Evolutionary conservation across 2,888 invertebrate species (phyloP).

Genomic region (Myopa tessellatipennis): DNA sequence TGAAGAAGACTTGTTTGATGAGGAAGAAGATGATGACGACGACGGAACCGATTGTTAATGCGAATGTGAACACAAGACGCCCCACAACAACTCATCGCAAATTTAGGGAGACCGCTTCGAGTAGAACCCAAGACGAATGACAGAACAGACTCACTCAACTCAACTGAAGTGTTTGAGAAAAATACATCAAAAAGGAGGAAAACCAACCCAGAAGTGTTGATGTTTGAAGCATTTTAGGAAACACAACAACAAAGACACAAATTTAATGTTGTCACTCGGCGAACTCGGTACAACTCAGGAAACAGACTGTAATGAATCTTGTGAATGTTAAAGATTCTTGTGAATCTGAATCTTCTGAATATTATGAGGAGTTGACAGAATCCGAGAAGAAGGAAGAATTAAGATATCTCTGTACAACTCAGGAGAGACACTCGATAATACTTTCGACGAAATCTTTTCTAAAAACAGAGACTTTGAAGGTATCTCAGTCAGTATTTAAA

Average conservation of each 20-base stretch:
- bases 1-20: constrained; percentile 47
- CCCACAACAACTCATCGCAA: neutral
- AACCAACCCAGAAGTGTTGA: neutral
- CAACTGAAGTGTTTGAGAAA: neutral
- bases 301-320: too few relatives aligned
- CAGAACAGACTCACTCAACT: neutral
- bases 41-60: constrained; percentile 1
- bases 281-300: neutral
- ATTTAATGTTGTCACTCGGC: too few relatives aligned
- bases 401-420: too few relatives aligned
- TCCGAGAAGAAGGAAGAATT: too few relatives aligned
- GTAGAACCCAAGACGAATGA: neutral
- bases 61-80: neutral
- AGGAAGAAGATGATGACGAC: constrained; percentile 45
- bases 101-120: neutral
- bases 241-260: neutral
- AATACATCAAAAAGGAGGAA: neutral
- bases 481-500: too few relatives aligned
- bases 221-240: neutral
- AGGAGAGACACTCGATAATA: too few relatives aligned
- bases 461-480: too few relatives aligned
- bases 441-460: too few relatives aligned
- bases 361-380: too few relatives aligned
- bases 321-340: too few relatives aligned
- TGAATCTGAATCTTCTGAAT: too few relatives aligned